These are phyloP conservation scores for Poeciliopsis infans DNA, from an alignment of 2,797 vertebrate genomes.

Conservation along the genomic window DNA sequence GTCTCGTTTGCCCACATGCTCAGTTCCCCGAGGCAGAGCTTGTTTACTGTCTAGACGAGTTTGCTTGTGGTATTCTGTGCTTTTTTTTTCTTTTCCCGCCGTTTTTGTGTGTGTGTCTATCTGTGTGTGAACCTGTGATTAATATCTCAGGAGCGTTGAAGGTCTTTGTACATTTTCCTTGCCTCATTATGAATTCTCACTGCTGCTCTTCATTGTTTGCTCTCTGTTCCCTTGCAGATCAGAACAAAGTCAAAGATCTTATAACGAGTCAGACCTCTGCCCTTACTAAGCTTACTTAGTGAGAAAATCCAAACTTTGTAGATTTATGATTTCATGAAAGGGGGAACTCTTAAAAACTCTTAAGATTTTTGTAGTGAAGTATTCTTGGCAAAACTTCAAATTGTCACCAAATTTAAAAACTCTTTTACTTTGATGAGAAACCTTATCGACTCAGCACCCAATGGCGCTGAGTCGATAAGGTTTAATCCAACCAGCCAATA, in stretches of 20 bases:
- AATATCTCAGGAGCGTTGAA: slow-evolving; percentile 18
- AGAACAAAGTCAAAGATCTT: slow-evolving; percentile 46
- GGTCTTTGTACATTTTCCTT: slow-evolving; percentile 24
- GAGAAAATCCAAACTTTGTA: not conserved
- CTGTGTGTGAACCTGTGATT: slow-evolving; percentile 19
- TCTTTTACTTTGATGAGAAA: not conserved
- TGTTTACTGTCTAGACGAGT: slow-evolving; percentile 52
- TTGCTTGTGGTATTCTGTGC: slow-evolving; percentile 23
- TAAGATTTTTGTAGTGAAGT: not conserved
- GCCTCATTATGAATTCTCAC: slow-evolving; percentile 41
- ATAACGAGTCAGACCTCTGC: slow-evolving; percentile 44
- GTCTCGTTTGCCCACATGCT: slow-evolving; percentile 43
- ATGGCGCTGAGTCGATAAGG: too few relatives aligned
- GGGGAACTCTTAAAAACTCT: not conserved
- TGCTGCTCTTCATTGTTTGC: slow-evolving; percentile 26
- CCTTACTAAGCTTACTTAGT: slow-evolving; percentile 15
- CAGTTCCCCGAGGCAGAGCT: slow-evolving; percentile 25
- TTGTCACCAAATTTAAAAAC: not conserved
- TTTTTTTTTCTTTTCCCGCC: slow-evolving; percentile 3
- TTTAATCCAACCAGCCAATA: not conserved
- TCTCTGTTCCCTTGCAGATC: slow-evolving; percentile 22
- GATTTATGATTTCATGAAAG: not conserved
- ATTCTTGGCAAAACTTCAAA: not conserved
- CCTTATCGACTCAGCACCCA: not conserved
- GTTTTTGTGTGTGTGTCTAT: slow-evolving; percentile 17